Evolutionary conservation across 2,888 invertebrate genomes (phyloP), one percentile per base, ranked within the genome.

Genomic region (Orchestes rusci): DNA sequence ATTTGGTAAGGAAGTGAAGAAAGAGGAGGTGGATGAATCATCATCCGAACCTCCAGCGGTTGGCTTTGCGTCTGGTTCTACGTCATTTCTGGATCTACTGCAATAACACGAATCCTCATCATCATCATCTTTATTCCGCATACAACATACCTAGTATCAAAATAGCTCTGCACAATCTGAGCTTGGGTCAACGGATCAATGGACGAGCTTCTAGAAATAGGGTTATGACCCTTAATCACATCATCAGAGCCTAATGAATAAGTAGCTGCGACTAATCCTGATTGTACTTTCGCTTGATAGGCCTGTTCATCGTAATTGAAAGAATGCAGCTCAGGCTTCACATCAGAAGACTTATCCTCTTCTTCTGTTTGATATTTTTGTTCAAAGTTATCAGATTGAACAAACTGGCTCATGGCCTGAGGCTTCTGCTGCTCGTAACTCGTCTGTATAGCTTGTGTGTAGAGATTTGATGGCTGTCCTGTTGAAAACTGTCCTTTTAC

Each of bases 1-100:
- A 51, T 74, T 80, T 10, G 80, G 79, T 19, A 81, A 65, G 1
- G 77, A 74, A 1, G 80, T 72, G 54, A 76, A 81, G 53, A 75
- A 65, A 5, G 54, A 39, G 4, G 4, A 16, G 4, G 2, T 17
- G 17, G 23, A 16, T 15, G 32, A 36, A 28, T 49, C 39, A 16
- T 31, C 30, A 8, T 5, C 15, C n/a, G 15, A 20, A 31, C 27
- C 48, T 4, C 31, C 16, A 3, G 36, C 35, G 31, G 53, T 53
- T 2, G 55, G 48, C 49, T 56, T 55, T 3, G 57, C 56, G 16
- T 62, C 61, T 7, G 59, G 53, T 48, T 62, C 59, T 10, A 60
- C 55, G 16, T 57, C 55, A 38, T 61, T 62, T 40, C 34, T 29
- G 2, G 45, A 43, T 28, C 32, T 31, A 3, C 3, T 31, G 8